Percentiles rank a stretch among this genome's conserved stretches.
phyloP scores from a whole-genome alignment of 2,888 invertebrate genomes.

The Drosophila neonasuta region DNA sequence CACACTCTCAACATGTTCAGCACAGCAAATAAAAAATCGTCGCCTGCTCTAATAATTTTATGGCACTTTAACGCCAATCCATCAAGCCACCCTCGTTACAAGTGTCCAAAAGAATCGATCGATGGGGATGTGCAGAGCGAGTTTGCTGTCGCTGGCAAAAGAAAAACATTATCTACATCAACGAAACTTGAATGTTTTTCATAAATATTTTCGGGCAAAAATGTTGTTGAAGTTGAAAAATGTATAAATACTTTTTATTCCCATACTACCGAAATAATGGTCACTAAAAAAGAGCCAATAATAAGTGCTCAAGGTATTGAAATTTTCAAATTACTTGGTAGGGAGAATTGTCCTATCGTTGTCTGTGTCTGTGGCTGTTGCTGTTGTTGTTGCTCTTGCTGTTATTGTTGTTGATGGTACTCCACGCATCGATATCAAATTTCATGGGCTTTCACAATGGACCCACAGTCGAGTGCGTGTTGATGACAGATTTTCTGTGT shows the following conservation, averaged over 20 bases:
- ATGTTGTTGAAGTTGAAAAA: slow-evolving; percentile 21
- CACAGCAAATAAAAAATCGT: slow-evolving; percentile 47
- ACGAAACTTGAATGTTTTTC: slow-evolving; percentile 32
- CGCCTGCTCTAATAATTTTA: slow-evolving; percentile 39
- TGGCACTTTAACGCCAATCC: slow-evolving; percentile 21
- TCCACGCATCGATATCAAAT: slow-evolving; percentile 72
- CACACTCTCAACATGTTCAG: slow-evolving; percentile 15
- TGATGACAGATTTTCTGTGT: slow-evolving; percentile 73
- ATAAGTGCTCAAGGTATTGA: slow-evolving; percentile 47
- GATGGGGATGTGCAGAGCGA: slow-evolving; percentile 8
- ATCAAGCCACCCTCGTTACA: slow-evolving; percentile 44
- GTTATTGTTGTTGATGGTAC: slow-evolving; percentile 41
- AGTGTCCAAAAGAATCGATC: slow-evolving; percentile 40
- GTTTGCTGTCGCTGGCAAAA: neutral
- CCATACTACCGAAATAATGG: slow-evolving; percentile 17
- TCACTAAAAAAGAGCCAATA: slow-evolving; percentile 27
- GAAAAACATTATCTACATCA: slow-evolving; percentile 22
- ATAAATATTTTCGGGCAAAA: slow-evolving; percentile 18
- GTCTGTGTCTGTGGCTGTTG: slow-evolving; percentile 21
- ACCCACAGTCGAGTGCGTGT: slow-evolving; percentile 65
- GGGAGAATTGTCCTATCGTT: slow-evolving; percentile 31
- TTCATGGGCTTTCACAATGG: slow-evolving; percentile 70
- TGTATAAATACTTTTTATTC: slow-evolving; percentile 42
- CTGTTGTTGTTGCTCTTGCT: slow-evolving; percentile 26
- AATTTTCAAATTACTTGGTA: slow-evolving; percentile 36